Percentiles rank a stretch among this genome's conserved stretches.
Evolutionary conservation across 1,140 invertebrate genomes (phyloP).

Genomic region (Saccostrea echinata): DNA sequence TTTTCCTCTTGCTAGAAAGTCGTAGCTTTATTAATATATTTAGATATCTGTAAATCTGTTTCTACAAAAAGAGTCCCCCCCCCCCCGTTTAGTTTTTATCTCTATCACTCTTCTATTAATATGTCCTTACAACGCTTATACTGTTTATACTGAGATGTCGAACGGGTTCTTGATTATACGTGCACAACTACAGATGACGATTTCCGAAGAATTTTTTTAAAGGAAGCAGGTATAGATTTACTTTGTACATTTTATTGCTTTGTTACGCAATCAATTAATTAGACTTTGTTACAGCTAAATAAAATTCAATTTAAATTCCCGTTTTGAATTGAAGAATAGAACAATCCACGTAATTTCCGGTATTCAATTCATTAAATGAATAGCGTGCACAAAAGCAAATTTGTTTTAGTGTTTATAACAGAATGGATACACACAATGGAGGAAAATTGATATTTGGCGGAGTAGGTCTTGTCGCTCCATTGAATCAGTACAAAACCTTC

Average conservation of each 20-base stretch:
- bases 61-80: too few relatives aligned
- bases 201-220: not conserved
- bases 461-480: not conserved
- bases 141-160: not conserved
- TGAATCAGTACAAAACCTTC: not conserved
- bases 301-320: slow-evolving; percentile 11
- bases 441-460: slow-evolving; percentile 19
- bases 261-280: slow-evolving; percentile 23
- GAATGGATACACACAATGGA: not conserved
- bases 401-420: slow-evolving; percentile 33
- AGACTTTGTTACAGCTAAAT: not conserved
- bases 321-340: not conserved
- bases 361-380: not conserved
- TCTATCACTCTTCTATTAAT: not conserved
- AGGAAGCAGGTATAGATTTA: not conserved
- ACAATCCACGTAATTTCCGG: slow-evolving; percentile 8
- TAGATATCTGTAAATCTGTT: too few relatives aligned
- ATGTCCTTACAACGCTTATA: not conserved
- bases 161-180: not conserved
- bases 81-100: too few relatives aligned
- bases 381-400: slow-evolving; percentile 34
- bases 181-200: not conserved
- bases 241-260: not conserved
- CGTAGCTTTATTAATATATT: too few relatives aligned
- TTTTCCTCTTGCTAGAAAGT: too few relatives aligned